These are phyloP conservation scores for Cepaea nemoralis DNA, from an alignment of 1,140 invertebrate genomes.

Conservation along the genomic window DNA sequence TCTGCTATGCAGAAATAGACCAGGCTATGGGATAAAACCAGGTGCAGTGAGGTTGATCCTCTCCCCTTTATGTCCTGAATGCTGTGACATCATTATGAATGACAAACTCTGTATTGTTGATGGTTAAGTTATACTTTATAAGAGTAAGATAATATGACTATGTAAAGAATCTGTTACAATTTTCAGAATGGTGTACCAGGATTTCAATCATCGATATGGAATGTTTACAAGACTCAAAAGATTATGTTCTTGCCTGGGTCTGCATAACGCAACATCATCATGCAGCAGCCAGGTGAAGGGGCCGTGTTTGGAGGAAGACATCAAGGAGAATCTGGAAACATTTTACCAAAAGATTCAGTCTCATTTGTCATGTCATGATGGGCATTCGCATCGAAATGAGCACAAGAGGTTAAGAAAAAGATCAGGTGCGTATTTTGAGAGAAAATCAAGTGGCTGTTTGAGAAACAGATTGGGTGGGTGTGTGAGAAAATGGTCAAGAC, in stretches of 20 bases:
- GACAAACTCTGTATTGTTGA: too few relatives aligned
- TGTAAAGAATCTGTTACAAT: neutral
- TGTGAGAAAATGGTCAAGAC: too few relatives aligned
- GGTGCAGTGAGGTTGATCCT: too few relatives aligned
- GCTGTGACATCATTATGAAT: too few relatives aligned
- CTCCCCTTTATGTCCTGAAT: too few relatives aligned
- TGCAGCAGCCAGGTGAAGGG: neutral
- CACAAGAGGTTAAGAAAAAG: neutral
- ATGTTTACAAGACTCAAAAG: slow-evolving; percentile 78
- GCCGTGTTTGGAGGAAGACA: neutral
- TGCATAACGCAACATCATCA: too few relatives aligned
- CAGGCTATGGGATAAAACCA: too few relatives aligned
- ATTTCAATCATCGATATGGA: slow-evolving; percentile 92
- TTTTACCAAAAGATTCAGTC: neutral
- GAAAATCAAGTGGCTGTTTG: too few relatives aligned
- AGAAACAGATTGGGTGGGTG: too few relatives aligned
- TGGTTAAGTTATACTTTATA: too few relatives aligned
- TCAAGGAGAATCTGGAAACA: neutral
- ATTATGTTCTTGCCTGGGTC: neutral
- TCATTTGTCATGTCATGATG: neutral
- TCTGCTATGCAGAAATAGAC: too few relatives aligned
- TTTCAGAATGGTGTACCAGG: slow-evolving; percentile 78
- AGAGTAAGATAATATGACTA: too few relatives aligned
- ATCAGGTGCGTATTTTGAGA: slow-evolving; percentile 2
- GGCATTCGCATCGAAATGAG: neutral